Evolutionary conservation across 2,113 vertebrate species (phyloP).

Genomic region (Triplophysa tibetana): DNA sequence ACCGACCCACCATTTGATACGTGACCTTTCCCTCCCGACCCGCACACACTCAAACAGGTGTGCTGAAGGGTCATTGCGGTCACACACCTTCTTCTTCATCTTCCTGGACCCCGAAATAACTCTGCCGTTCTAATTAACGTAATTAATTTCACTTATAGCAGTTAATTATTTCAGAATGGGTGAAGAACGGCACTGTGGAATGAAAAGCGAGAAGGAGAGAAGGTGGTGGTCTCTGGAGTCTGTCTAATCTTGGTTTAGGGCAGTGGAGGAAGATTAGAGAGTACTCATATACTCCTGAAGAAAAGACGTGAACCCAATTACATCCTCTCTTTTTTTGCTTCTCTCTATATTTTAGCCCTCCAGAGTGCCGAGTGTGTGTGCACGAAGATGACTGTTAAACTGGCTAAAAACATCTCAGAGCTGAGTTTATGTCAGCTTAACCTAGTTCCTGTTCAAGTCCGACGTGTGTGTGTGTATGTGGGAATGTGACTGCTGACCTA

Average conservation of each 20-base stretch:
- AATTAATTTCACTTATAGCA: constrained; percentile 85
- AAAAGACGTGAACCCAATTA: constrained; percentile 54
- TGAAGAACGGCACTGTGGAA: constrained; percentile 54
- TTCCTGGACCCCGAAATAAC: constrained; percentile 73
- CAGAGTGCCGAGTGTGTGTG: constrained; percentile 25
- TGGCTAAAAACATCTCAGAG: constrained; percentile 31
- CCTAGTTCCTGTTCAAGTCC: constrained; percentile 18
- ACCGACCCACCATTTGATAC: not conserved
- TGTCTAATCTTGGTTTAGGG: constrained; percentile 61
- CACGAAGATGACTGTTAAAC: constrained; percentile 20
- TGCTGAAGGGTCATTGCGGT: constrained; percentile 33
- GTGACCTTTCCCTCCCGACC: not conserved
- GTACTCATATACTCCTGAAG: constrained; percentile 49
- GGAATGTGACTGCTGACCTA: not conserved
- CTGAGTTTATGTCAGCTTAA: constrained; percentile 33
- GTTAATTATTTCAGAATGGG: constrained; percentile 80
- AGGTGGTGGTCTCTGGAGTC: constrained; percentile 74
- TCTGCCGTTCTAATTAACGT: constrained; percentile 77
- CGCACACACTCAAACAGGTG: constrained; percentile 1
- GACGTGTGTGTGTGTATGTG: not conserved
- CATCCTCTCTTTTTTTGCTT: constrained; percentile 30
- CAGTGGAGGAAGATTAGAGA: constrained; percentile 45
- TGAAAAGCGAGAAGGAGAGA: constrained; percentile 61
- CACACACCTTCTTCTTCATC: constrained; percentile 46
- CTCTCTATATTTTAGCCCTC: constrained; percentile 30